phyloP scores from a whole-genome alignment of 2,888 invertebrate genomes.

The Ochlodes sylvanus region DNA sequence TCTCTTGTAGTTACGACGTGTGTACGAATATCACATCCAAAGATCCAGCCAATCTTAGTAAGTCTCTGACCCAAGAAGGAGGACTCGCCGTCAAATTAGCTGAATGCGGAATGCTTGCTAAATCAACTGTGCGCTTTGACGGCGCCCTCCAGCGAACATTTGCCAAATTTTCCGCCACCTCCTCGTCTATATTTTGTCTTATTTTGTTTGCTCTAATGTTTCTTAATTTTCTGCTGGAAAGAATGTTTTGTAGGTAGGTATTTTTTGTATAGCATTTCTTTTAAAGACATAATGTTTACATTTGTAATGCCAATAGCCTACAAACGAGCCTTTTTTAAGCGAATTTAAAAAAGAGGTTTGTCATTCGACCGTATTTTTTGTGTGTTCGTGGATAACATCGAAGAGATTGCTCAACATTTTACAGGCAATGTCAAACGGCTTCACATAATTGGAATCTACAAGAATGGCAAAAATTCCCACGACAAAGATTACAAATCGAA shows the following conservation, averaged over 20 bases:
- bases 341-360: too few species aligned
- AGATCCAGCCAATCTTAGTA: neutral
- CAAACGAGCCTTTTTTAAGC: too few species aligned
- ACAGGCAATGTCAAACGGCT: neutral
- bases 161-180: conserved; percentile 41
- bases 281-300: too few species aligned
- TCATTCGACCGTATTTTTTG: too few species aligned
- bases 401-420: conserved; percentile 28
- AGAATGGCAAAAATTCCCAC: neutral
- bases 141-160: conserved; percentile 45
- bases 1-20: too few species aligned
- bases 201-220: conserved; percentile 35
- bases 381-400: too few species aligned
- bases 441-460: neutral
- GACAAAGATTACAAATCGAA: conserved; percentile 21
- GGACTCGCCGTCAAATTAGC: conserved; percentile 60
- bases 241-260: neutral
- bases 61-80: conserved; percentile 36
- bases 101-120: conserved; percentile 62
- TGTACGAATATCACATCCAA: conserved; percentile 40
- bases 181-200: neutral
- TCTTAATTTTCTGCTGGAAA: conserved; percentile 19
- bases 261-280: too few species aligned
- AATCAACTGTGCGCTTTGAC: conserved; percentile 60
- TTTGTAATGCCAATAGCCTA: too few species aligned